Base-by-base conservation (phyloP, 2,797 vertebrate species). In the Setipinna tenuifilis region DNA sequence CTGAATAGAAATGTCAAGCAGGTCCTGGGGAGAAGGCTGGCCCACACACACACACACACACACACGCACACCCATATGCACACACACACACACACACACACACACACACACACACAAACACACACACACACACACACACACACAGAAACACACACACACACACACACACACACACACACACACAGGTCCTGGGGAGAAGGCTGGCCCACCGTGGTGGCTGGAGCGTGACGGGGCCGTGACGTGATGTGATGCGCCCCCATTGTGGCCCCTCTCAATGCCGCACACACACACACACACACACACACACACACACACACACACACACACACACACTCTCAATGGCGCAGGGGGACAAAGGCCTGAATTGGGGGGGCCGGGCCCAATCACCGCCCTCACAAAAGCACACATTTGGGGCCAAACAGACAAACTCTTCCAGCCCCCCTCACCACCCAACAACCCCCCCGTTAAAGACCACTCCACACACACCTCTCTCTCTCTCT, bases 1-100 rank as follows among this genome's bases (percentile, higher is more conserved):
- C 81, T 89, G 89, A 90, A 91, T 91, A 89, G 88, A 90, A 88
- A 90, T 88, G 87, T 89, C 89, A 89, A 87, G 84, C 87, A 54
- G 85, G 85, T 84, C 83, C 85, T 87, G 83, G 12, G 84, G 84
- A 85, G 87, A 86, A 83, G 87, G 85, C 82, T 81, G 83, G 86
- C 83, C 87, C 83, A 85, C 83, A 54, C 50, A 54, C 50, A 54
- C 50, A 54, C 50, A 54, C 7, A 54, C 7, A 9, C 50, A 54
- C 50, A 54, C 50, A 54, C 50, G 9, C 50, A 54, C 50, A 54
- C 50, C 3, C 50, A 54, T 14, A 54, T 7, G 9, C 50, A 54
- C 50, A 54, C 7, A 9, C 7, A 9, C 50, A 54, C 50, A 9
- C 50, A 54, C 50, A 54, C 50, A 54, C 50, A 54, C 50, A 9